phyloP scores from a whole-genome alignment of 37 sponge, comb jelly and placozoan genomes.

The Beroe forskalii region DNA sequence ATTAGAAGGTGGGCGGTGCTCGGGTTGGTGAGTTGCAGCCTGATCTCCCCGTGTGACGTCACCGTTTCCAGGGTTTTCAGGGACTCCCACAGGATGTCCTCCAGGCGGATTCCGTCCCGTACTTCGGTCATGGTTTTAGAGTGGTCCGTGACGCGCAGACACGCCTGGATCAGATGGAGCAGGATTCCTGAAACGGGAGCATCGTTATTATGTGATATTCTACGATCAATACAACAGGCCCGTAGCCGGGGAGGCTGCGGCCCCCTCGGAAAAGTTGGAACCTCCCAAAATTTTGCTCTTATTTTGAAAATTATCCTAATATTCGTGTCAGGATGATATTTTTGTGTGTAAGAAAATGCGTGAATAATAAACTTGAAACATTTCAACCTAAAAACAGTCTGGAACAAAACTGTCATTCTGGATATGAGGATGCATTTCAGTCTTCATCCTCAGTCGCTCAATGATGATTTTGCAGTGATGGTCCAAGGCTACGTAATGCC shows the following conservation, averaged over 20 bases:
- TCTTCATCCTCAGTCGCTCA: no score
- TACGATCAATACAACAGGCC: background rate
- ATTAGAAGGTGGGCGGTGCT: constrained; percentile 22
- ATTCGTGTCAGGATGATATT: no score
- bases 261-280: no score
- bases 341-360: no score
- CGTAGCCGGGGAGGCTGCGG: background rate
- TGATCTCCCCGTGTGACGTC: constrained; percentile 3
- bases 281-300: no score
- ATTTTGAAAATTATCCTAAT: no score
- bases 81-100: constrained; percentile 56
- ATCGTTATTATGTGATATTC: background rate
- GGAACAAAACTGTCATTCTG: no score
- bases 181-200: background rate
- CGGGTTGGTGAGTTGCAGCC: constrained; percentile 5
- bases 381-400: no score
- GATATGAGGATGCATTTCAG: no score
- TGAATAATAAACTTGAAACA: no score
- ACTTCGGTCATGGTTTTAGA: constrained; percentile 13
- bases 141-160: constrained; percentile 47
- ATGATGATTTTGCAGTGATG: no score
- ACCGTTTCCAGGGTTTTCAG: constrained; percentile 37
- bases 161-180: constrained; percentile 58
- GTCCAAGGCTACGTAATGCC: no score
- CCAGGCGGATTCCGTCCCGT: constrained; percentile 40